These are phyloP conservation scores for Nothoprocta perdicaria DNA, from an alignment of 2,113 vertebrate genomes.

Conservation along the genomic window DNA sequence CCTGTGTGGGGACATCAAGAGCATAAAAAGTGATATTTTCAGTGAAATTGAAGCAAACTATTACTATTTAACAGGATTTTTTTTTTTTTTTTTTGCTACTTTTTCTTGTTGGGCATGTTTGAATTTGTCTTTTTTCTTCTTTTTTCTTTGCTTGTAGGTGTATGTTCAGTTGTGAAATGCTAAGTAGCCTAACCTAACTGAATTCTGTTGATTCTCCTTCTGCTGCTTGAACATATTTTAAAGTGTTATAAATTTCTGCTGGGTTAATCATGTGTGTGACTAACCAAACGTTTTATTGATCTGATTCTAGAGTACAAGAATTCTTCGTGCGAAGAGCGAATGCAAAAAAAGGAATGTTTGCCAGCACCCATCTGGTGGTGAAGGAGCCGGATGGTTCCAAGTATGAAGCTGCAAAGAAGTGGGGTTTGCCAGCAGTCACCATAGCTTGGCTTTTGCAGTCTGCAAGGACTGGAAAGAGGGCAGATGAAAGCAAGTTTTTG, in stretches of 20 bases:
- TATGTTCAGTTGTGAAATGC: not conserved
- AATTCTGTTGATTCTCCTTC: not conserved
- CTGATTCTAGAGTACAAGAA: constrained; percentile 89
- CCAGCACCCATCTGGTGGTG: constrained; percentile 91
- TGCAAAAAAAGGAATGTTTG: constrained; percentile 90
- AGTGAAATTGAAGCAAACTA: not conserved
- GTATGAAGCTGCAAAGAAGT: constrained; percentile 94
- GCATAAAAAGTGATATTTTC: not conserved
- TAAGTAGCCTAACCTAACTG: not conserved
- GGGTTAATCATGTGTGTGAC: not conserved
- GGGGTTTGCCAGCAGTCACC: constrained; percentile 91
- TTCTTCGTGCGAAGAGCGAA: constrained; percentile 93
- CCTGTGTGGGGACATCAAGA: not conserved
- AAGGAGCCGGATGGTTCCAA: constrained; percentile 90
- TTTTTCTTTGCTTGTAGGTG: not conserved
- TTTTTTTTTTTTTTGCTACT: too few relatives aligned
- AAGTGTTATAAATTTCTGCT: not conserved
- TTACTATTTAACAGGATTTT: not conserved
- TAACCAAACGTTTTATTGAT: not conserved
- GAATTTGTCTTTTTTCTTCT: not conserved
- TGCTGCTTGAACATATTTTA: not conserved
- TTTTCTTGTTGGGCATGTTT: not conserved
- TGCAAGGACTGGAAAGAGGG: constrained; percentile 83
- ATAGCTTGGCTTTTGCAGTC: constrained; percentile 90
- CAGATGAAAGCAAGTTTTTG: constrained; percentile 84